Base-by-base conservation (phyloP, 2,113 vertebrate genomes). In the human region DNA sequence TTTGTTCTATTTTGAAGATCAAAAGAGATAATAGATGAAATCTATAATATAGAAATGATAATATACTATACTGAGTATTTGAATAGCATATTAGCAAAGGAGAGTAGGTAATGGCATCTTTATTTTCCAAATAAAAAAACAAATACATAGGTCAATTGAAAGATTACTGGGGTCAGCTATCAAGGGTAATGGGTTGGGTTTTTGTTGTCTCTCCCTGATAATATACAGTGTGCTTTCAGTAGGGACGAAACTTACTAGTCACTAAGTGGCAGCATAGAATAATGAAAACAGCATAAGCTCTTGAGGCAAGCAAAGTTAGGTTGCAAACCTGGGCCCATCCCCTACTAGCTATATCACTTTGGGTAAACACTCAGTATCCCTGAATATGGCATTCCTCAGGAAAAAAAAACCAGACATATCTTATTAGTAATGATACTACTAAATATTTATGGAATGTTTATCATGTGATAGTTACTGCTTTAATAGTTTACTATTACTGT, bases 221-320 rank as follows among this genome's bases (percentile, higher is more conserved):
- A 68, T 68, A 86, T 7, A 32, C 38, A 59, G 6, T 32, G 27
- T 95, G 30, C 76, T 95, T 97, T 78, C 55, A 76, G 8, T 57
- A 57, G 40, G 38, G 18, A 72, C 57, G 87, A 66, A 93, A 86
- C 5, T 61, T 78, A 52, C 11, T 78, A 94, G 52, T 97, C 90
- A 92, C 79, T 90, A 79, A 97, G 78, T 93, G 84, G 76, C 86
- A 86, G 52, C 48, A 76, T 38, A 91, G 68, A 97, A 90, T 78
- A 93, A 91, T 95, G 13, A 55, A 73, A 91, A 27, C 1, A 59
- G 5, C 2, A 16, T 43, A 64, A 81, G 13, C 5, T 92, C 23
- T 82, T 43, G 35, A 89, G 50, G 5, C 52, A 89, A 22, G 32
- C 38, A 93, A 81, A 85, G 38, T 32, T 66, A n/a, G 32, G 12